Percentiles rank a stretch among this genome's conserved stretches.
Evolutionary conservation across 2,797 vertebrate genomes (phyloP).

Genomic region (Nothura maculosa): DNA sequence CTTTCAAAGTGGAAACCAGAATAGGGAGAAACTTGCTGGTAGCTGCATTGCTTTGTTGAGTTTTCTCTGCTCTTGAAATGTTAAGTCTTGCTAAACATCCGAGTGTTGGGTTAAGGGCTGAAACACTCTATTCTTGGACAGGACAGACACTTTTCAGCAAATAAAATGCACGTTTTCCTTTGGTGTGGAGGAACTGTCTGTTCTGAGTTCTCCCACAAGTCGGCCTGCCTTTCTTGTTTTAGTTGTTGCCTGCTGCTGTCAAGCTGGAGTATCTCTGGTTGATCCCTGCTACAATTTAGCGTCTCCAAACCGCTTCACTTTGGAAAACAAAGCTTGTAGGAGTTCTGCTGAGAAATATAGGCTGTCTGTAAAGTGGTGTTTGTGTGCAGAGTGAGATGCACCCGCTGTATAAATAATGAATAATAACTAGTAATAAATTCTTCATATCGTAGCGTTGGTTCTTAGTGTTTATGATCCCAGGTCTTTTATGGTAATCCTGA

Average conservation of each 20-base stretch:
- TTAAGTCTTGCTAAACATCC: not conserved
- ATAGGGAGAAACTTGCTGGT: not conserved
- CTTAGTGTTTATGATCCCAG: constrained; percentile 4
- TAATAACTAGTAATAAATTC: constrained; percentile 57
- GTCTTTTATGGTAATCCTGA: constrained; percentile 44
- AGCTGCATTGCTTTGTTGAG: not conserved
- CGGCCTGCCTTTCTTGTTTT: not conserved
- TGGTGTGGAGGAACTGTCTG: not conserved
- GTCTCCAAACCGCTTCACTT: not conserved
- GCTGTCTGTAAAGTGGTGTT: constrained; percentile 32
- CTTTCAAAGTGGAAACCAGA: not conserved
- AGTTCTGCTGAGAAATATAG: constrained; percentile 27
- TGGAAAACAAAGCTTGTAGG: constrained; percentile 34
- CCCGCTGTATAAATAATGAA: constrained; percentile 52
- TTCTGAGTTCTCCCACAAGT: not conserved
- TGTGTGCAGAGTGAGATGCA: not conserved
- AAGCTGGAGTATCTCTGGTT: not conserved
- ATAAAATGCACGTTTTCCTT: not conserved
- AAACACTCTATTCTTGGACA: not conserved
- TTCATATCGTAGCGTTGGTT: constrained; percentile 29
- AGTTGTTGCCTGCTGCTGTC: not conserved
- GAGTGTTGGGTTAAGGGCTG: not conserved
- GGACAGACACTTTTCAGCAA: not conserved
- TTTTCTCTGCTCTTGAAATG: not conserved
- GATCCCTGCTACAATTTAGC: not conserved